These are phyloP conservation scores for Melanostoma scalare DNA, from an alignment of 2,888 invertebrate species.

Conservation along the genomic window DNA sequence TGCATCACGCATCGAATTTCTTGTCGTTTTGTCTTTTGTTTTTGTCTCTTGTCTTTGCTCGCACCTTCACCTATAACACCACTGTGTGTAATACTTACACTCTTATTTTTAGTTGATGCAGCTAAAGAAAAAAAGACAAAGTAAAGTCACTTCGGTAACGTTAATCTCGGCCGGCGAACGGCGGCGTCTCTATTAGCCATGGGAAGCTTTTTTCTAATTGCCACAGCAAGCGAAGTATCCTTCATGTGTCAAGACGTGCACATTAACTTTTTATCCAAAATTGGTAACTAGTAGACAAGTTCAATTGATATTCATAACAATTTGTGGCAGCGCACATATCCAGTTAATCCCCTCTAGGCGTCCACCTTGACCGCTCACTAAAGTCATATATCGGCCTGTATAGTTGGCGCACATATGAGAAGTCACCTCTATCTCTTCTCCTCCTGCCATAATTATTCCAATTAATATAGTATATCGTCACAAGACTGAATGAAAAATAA, in stretches of 20 bases:
- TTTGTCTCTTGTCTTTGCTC: no score
- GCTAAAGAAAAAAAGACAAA: not conserved
- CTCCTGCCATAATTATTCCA: slow-evolving; percentile 61
- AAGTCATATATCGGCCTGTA: slow-evolving; percentile 36
- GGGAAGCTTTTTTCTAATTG: slow-evolving; percentile 59
- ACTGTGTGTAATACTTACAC: not conserved
- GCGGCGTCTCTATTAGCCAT: slow-evolving; percentile 27
- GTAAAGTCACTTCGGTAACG: slow-evolving; percentile 25
- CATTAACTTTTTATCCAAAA: slow-evolving; percentile 57
- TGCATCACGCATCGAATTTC: no score
- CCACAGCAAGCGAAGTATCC: slow-evolving; percentile 44
- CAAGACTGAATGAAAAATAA: slow-evolving; percentile 32
- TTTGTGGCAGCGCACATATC: slow-evolving; percentile 67
- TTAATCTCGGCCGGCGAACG: slow-evolving; percentile 8
- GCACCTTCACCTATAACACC: no score
- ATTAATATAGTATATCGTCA: slow-evolving; percentile 65
- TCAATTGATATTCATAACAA: slow-evolving; percentile 72
- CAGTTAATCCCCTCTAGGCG: slow-evolving; percentile 68
- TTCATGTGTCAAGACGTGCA: slow-evolving; percentile 56
- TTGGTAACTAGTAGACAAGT: slow-evolving; percentile 68
- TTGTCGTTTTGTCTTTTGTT: no score
- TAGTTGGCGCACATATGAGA: slow-evolving; percentile 29
- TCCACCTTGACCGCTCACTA: slow-evolving; percentile 68
- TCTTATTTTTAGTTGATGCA: slow-evolving; percentile 39
- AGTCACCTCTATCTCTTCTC: slow-evolving; percentile 7